phyloP scores from a whole-genome alignment of 2,888 invertebrate species.

The Bembecia ichneumoniformis region DNA sequence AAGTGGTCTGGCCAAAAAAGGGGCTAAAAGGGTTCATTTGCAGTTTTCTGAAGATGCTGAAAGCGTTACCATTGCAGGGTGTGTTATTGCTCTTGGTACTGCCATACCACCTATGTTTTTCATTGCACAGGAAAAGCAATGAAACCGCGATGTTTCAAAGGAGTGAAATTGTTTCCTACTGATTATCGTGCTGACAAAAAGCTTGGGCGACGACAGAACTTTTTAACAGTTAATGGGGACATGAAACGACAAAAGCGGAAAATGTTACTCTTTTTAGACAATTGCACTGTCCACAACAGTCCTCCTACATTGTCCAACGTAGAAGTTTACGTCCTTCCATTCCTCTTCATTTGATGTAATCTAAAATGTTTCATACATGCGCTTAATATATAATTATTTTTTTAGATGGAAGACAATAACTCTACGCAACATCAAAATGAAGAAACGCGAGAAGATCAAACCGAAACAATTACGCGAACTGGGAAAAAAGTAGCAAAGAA shows the following conservation, averaged over 20 bases:
- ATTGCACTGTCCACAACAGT: slow-evolving; percentile 12
- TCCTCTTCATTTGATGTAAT: too few relatives aligned
- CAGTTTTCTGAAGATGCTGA: slow-evolving; percentile 5
- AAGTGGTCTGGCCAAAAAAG: slow-evolving; percentile 15
- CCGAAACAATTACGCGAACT: too few relatives aligned
- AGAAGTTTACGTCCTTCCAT: slow-evolving; percentile 11
- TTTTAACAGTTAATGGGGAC: slow-evolving; percentile 9
- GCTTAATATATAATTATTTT: too few relatives aligned
- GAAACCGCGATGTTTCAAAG: slow-evolving; percentile 10
- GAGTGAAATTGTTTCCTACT: slow-evolving; percentile 6
- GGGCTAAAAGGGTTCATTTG: slow-evolving; percentile 16
- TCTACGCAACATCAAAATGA: slow-evolving; percentile 4
- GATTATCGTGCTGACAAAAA: slow-evolving; percentile 8
- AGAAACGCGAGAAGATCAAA: slow-evolving; percentile 4
- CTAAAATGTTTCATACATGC: too few relatives aligned
- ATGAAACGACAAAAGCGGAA: slow-evolving; percentile 8
- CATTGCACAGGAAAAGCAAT: slow-evolving; percentile 10
- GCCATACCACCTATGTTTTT: slow-evolving; percentile 7
- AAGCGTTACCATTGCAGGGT: slow-evolving; percentile 6
- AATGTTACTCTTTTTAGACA: slow-evolving; percentile 8
- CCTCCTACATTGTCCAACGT: slow-evolving; percentile 11
- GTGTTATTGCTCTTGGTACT: slow-evolving; percentile 4
- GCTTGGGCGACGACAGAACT: slow-evolving; percentile 8
- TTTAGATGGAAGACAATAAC: slow-evolving; percentile 1
- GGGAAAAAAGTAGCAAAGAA: too few relatives aligned